Conservation (phyloP, 2,113 vertebrate genomes). For the Copsychus sechellarum region DNA sequence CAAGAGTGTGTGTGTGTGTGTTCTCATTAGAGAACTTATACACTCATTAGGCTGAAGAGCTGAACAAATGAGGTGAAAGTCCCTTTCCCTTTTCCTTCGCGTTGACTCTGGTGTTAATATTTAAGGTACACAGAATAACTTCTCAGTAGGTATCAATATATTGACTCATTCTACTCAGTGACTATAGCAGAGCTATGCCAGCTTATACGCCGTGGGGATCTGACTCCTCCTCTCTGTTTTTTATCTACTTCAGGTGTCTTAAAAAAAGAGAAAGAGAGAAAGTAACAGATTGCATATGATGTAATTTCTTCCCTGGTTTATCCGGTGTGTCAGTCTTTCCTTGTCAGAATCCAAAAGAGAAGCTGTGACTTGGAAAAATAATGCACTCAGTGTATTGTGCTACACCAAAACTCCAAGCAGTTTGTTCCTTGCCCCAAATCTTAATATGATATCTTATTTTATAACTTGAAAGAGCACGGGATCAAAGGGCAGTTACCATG, state of each 20-base stretch:
- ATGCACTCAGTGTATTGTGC: constrained; percentile 41
- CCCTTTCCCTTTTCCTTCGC: neutral
- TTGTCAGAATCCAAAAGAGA: constrained; percentile 27
- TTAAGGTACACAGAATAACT: neutral
- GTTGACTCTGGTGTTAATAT: neutral
- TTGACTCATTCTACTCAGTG: constrained; percentile 4
- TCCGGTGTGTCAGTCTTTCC: constrained; percentile 50
- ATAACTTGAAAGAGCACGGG: neutral
- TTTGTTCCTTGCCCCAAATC: neutral
- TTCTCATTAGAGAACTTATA: neutral
- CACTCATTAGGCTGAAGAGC: neutral
- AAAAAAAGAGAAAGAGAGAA: neutral
- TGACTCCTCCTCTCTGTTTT: neutral
- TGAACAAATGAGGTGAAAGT: neutral
- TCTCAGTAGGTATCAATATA: constrained; percentile 26
- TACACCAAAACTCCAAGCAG: constrained; percentile 20
- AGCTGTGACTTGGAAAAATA: constrained; percentile 64
- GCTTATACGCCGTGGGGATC: neutral
- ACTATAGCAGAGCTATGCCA: neutral
- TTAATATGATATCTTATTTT: constrained; percentile 50
- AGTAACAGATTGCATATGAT: constrained; percentile 66
- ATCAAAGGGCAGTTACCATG: neutral
- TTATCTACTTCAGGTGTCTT: constrained; percentile 19
- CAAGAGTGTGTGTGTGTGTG: no score
- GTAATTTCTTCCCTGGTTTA: constrained; percentile 57